Percentiles rank a stretch among this genome's conserved stretches.
phyloP scores from a whole-genome alignment of 2,113 vertebrate genomes.

The Ploceus nigricollis region DNA sequence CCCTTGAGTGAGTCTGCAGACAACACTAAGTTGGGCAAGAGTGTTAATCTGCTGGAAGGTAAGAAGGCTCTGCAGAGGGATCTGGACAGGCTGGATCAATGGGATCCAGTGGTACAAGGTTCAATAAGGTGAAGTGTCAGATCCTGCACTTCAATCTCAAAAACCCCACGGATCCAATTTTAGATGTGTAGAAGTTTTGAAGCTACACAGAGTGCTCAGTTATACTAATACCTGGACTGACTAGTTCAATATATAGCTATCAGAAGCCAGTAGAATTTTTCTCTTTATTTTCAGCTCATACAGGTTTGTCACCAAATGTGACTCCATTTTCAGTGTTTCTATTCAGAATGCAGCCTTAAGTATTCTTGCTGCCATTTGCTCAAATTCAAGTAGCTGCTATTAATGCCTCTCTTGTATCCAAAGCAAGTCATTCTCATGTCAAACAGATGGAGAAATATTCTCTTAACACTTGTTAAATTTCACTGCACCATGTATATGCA shows the following conservation, averaged over 20 bases:
- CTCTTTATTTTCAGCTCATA: not conserved
- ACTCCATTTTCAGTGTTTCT: not conserved
- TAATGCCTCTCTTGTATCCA: not conserved
- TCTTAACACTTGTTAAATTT: not conserved
- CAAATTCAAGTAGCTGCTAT: not conserved
- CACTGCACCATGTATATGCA: not conserved
- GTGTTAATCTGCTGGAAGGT: too few species aligned
- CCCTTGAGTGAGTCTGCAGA: not conserved
- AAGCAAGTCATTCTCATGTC: not conserved
- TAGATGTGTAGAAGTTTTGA: not conserved
- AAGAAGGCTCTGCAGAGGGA: not conserved
- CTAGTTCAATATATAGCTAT: not conserved
- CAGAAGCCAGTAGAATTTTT: not conserved
- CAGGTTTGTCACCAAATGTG: not conserved
- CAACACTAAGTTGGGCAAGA: not conserved
- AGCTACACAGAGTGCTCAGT: not conserved
- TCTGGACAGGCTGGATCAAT: not conserved
- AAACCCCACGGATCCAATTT: not conserved
- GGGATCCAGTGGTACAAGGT: not conserved
- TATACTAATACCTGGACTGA: not conserved
- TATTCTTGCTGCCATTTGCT: not conserved
- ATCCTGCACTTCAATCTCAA: not conserved
- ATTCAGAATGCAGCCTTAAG: not conserved
- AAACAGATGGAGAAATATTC: not conserved
- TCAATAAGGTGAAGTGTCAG: not conserved